phyloP scores from a whole-genome alignment of 2,888 invertebrate species.

The Cantharis rufa region DNA sequence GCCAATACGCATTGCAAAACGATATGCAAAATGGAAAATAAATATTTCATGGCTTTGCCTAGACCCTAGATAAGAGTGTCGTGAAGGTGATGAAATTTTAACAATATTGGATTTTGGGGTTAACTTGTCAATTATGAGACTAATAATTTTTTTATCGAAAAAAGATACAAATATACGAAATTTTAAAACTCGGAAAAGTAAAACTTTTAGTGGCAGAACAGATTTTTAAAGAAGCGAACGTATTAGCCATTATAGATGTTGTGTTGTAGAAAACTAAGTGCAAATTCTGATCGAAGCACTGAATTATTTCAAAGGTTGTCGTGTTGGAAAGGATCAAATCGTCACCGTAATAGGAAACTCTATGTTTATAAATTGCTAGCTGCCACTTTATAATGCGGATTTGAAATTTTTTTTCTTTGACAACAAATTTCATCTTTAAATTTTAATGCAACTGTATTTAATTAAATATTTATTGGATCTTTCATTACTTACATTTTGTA shows the following conservation, averaged over 20 bases:
- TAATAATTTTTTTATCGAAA: background rate
- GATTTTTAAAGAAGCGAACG: background rate
- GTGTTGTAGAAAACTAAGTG: slow-evolving; percentile 10
- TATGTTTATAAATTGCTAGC: slow-evolving; percentile 16
- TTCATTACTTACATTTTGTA: background rate
- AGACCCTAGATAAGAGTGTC: background rate
- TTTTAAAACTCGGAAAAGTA: background rate
- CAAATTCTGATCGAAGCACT: slow-evolving; percentile 20
- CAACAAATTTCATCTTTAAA: background rate
- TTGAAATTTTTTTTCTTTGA: background rate
- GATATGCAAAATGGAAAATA: background rate
- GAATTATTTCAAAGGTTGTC: slow-evolving; percentile 20
- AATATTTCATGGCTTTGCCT: background rate
- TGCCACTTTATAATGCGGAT: slow-evolving; percentile 3
- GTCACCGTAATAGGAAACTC: slow-evolving; percentile 15
- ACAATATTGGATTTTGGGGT: slow-evolving; percentile 5
- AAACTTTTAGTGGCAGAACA: background rate
- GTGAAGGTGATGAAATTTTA: background rate
- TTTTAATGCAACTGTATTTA: background rate
- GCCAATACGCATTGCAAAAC: background rate
- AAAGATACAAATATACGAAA: background rate
- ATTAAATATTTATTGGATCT: background rate
- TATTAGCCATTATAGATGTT: background rate
- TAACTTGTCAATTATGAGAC: slow-evolving; percentile 6
- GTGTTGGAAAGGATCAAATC: slow-evolving; percentile 19